Evolutionary conservation across 2,888 invertebrate species (phyloP).

Genomic region (Podabrus alpinus): DNA sequence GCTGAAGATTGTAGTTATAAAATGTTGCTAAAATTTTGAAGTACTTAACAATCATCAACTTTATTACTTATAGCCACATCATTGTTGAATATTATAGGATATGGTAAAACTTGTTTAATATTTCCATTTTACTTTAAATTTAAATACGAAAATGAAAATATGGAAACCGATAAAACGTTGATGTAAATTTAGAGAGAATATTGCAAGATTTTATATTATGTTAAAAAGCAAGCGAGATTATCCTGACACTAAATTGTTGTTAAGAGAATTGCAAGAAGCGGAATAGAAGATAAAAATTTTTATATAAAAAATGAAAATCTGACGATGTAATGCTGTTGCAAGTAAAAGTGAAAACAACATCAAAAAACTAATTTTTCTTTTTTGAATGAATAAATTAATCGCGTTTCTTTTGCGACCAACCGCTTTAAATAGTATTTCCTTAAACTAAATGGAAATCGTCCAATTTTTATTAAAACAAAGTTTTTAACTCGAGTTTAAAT

Average conservation of each 20-base stretch:
- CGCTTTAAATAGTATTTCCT: not conserved
- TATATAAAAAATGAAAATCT: conserved; percentile 22
- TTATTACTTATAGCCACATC: not conserved
- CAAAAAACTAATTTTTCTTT: conserved; percentile 5
- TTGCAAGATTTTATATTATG: conserved; percentile 27
- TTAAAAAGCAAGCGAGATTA: conserved; percentile 28
- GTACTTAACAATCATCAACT: not conserved
- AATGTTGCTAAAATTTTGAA: not conserved
- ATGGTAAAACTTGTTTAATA: not conserved
- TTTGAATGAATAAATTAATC: not conserved
- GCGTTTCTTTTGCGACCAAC: not conserved
- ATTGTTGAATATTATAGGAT: not conserved
- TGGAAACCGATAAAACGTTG: conserved; percentile 23
- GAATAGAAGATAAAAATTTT: conserved; percentile 26
- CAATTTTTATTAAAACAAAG: not conserved
- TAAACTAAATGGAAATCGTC: not conserved
- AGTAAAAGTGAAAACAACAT: not conserved
- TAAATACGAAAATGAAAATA: conserved; percentile 20
- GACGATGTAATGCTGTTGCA: conserved; percentile 4
- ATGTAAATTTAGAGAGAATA: conserved; percentile 22
- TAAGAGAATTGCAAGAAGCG: conserved; percentile 20
- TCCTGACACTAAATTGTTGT: conserved; percentile 27
- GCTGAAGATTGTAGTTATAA: not conserved
- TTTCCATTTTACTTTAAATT: not conserved
- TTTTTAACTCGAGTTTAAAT: not conserved